A percentile compares a stretch with the other conserved stretches of the same genome.
Evolutionary conservation across 2,113 vertebrate species (phyloP).

Genomic region (Malurus elegans): DNA sequence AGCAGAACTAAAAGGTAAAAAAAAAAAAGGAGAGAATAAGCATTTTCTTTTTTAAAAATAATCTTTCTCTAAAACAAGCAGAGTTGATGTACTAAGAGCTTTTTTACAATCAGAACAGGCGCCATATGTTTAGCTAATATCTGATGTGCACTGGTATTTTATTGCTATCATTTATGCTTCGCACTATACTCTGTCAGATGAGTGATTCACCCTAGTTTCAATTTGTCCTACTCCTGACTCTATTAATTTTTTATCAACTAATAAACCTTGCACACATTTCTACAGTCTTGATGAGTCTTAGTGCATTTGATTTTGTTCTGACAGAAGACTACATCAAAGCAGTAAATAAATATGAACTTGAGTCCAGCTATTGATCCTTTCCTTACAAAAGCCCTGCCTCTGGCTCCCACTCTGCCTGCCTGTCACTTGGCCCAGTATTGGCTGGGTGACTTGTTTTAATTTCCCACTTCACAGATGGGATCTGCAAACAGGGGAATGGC

Average conservation of each 20-base stretch:
- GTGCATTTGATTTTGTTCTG: background rate
- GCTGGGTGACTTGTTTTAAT: background rate
- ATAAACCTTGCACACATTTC: background rate
- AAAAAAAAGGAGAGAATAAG: background rate
- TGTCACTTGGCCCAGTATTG: background rate
- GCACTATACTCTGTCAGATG: background rate
- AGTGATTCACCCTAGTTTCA: background rate
- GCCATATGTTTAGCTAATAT: background rate
- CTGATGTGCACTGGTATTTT: background rate
- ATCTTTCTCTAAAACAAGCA: background rate
- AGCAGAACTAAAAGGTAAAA: background rate
- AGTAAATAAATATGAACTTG: background rate
- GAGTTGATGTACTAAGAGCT: background rate
- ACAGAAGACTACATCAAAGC: background rate
- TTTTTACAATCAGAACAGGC: background rate
- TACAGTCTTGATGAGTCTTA: background rate
- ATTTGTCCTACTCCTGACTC: background rate
- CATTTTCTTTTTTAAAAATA: rapidly evolving
- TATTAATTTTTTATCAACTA: background rate
- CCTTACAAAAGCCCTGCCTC: background rate
- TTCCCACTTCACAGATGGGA: background rate
- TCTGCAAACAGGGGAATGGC: background rate
- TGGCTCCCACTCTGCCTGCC: background rate
- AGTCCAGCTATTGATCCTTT: background rate
- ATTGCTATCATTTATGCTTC: background rate